Evolutionary conservation across 2,113 vertebrate species (phyloP).

Genomic region (Dunckerocampus dactyliophorus): DNA sequence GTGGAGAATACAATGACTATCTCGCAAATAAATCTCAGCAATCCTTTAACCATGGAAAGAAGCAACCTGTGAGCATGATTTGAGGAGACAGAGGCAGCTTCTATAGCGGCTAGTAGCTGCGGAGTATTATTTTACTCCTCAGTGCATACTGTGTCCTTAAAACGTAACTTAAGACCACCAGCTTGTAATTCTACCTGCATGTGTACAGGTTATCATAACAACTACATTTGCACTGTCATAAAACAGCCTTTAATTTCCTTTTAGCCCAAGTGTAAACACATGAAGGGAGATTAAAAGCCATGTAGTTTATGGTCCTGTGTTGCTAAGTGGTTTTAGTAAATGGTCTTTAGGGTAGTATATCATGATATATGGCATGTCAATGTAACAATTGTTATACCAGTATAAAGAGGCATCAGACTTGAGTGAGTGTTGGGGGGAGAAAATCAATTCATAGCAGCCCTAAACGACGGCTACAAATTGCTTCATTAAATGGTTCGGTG

Average conservation of each 20-base stretch:
- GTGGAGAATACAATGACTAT: neutral
- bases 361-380: conserved; percentile 11
- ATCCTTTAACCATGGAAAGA: too few relatives aligned
- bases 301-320: neutral
- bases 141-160: neutral
- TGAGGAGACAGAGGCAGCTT: too few relatives aligned
- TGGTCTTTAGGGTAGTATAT: neutral
- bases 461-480: conserved; percentile 29
- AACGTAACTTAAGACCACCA: too few relatives aligned
- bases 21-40: neutral
- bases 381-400: conserved; percentile 15
- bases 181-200: neutral
- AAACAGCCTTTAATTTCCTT: conserved; percentile 4
- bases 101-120: too few relatives aligned
- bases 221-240: neutral
- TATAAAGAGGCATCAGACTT: conserved; percentile 8
- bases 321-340: conserved; percentile 8
- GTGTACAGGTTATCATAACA: neutral
- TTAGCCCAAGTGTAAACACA: conserved; percentile 21
- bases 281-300: conserved; percentile 14
- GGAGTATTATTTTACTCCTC: too few relatives aligned
- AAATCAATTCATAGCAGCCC: conserved; percentile 20
- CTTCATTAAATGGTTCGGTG: conserved; percentile 19
- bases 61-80: too few relatives aligned
- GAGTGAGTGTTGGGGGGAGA: neutral